These are phyloP conservation scores for Gonatopus flavifemur DNA, from an alignment of 1,140 invertebrate genomes.

Conservation along the genomic window DNA sequence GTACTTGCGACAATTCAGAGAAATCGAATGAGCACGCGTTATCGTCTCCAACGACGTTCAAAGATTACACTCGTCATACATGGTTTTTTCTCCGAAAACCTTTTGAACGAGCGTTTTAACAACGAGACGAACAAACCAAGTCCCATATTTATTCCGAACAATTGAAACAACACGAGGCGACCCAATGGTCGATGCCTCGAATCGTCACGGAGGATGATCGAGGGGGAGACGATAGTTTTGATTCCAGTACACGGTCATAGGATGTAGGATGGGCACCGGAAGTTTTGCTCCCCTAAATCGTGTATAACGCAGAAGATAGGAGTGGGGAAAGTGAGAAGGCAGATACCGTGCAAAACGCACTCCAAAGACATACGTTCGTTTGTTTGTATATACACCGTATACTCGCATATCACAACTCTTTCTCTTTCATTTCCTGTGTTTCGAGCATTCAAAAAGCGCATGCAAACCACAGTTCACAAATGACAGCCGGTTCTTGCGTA, in stretches of 20 bases:
- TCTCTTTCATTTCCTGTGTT: constrained; percentile 20
- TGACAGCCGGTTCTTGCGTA: constrained; percentile 24
- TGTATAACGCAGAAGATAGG: neutral
- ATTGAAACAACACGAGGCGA: constrained; percentile 10
- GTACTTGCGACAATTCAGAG: no score
- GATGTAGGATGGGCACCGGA: constrained; percentile 51
- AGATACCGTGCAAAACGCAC: constrained; percentile 16
- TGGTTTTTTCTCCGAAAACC: no score
- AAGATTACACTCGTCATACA: no score
- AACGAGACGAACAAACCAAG: no score
- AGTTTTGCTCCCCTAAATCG: constrained; percentile 28
- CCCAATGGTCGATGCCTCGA: no score
- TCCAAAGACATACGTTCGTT: constrained; percentile 16
- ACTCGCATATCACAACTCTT: no score
- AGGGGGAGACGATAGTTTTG: constrained; percentile 17
- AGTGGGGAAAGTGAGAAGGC: neutral
- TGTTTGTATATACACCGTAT: no score
- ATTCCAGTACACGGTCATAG: constrained; percentile 28
- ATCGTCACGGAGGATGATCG: constrained; percentile 25
- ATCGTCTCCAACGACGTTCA: no score
- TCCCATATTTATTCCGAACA: neutral
- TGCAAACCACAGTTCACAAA: constrained; percentile 30
- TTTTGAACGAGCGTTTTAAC: no score
- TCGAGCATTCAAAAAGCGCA: constrained; percentile 22
- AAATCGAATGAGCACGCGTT: no score